A percentile compares a stretch with the other conserved stretches of the same genome.
These are phyloP conservation scores for Magallana angulata DNA, from an alignment of 1,140 invertebrate genomes.

Conservation along the genomic window DNA sequence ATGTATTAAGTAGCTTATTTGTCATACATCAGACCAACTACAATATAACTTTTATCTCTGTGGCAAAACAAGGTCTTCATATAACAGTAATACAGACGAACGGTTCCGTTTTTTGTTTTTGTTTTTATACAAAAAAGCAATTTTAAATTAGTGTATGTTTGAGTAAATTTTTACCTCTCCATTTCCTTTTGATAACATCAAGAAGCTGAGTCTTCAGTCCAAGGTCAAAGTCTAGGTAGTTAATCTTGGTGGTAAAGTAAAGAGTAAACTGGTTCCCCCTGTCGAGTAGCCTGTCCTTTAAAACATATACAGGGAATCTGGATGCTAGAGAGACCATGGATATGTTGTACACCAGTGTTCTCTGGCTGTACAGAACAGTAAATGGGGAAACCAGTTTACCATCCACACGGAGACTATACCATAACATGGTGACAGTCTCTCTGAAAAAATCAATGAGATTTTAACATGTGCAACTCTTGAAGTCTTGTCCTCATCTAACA, in stretches of 20 bases:
- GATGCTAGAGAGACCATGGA: neutral
- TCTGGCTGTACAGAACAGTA: neutral
- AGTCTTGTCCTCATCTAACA: too few species aligned
- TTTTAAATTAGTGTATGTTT: too few species aligned
- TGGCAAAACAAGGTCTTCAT: too few species aligned
- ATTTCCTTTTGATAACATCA: conserved; percentile 8
- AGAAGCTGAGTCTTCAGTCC: neutral
- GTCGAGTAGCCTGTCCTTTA: neutral
- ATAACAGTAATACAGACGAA: too few species aligned
- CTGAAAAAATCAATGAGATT: neutral
- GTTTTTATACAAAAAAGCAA: too few species aligned
- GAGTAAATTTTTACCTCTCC: conserved; percentile 21
- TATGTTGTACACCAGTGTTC: neutral
- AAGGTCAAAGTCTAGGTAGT: conserved; percentile 21
- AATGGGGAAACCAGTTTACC: neutral
- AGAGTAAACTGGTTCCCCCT: conserved; percentile 22
- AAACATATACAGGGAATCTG: neutral
- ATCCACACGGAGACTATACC: neutral
- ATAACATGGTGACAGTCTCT: conserved; percentile 2
- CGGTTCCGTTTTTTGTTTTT: too few species aligned
- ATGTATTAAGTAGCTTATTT: too few species aligned
- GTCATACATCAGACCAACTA: too few species aligned
- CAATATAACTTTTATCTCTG: too few species aligned
- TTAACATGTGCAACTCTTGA: too few species aligned
- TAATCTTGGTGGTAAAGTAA: conserved; percentile 37